Conservation (phyloP, 2,888 invertebrate genomes). For the Orchesella flavescens region DNA sequence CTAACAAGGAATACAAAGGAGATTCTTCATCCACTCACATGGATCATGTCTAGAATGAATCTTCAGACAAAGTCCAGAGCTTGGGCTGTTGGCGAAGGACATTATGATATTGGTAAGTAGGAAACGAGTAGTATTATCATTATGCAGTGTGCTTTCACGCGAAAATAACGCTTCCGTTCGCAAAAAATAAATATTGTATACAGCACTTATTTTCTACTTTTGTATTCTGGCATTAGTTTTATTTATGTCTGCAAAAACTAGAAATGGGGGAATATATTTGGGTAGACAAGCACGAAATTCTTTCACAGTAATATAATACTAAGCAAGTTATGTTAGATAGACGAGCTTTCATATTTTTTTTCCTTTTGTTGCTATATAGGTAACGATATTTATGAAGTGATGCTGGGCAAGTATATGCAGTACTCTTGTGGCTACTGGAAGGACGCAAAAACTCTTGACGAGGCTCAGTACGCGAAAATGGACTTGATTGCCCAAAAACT, state of each 20-base stretch:
- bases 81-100: conserved; percentile 63
- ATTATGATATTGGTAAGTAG: conserved; percentile 66
- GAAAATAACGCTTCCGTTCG: background rate
- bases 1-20: conserved; percentile 43
- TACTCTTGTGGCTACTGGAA: conserved; percentile 71
- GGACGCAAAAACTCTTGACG: conserved; percentile 60
- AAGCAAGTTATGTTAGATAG: too few relatives aligned
- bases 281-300: too few relatives aligned
- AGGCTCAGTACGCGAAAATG: conserved; percentile 63
- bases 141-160: too few relatives aligned
- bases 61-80: conserved; percentile 61
- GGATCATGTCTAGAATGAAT: conserved; percentile 61
- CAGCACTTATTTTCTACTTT: background rate
- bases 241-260: background rate
- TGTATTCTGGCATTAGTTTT: background rate
- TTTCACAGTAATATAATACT: too few relatives aligned
- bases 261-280: too few relatives aligned
- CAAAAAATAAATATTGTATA: background rate
- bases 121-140: too few relatives aligned
- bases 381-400: conserved; percentile 64
- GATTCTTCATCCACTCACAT: conserved; percentile 57
- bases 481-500: conserved; percentile 60
- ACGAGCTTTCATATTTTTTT: conserved; percentile 1
- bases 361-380: conserved; percentile 54
- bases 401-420: conserved; percentile 68